These are phyloP conservation scores for Eumeta japonica DNA, from an alignment of 1,140 invertebrate genomes.

Conservation along the genomic window DNA sequence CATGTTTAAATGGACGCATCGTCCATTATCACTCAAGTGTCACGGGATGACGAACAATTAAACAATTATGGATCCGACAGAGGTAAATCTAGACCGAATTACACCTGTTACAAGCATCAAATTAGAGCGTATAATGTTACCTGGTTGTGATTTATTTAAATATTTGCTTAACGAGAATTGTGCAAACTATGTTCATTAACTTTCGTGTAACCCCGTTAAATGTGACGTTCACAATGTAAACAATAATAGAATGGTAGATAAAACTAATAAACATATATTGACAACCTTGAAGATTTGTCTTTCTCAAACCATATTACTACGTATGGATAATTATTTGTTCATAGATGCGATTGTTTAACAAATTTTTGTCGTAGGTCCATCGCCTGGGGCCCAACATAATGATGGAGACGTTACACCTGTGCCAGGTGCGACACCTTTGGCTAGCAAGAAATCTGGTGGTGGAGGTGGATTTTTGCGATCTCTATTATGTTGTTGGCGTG, in stretches of 20 bases:
- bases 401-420: conserved; percentile 53
- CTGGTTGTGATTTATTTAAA: conserved; percentile 27
- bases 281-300: conserved; percentile 52
- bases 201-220: too few species aligned
- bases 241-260: too few species aligned
- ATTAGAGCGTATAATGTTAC: conserved; percentile 55
- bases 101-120: conserved; percentile 58
- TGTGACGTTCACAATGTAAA: conserved; percentile 54
- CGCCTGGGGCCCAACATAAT: conserved; percentile 43
- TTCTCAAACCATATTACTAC: conserved; percentile 20
- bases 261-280: too few species aligned
- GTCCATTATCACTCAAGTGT: conserved; percentile 97
- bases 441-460: conserved; percentile 45
- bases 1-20: conserved; percentile 87
- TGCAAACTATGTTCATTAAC: too few species aligned
- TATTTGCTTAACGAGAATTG: conserved; percentile 26
- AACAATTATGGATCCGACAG: conserved; percentile 87
- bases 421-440: conserved; percentile 39
- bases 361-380: conserved; percentile 38
- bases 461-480: conserved; percentile 76
- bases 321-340: conserved; percentile 11
- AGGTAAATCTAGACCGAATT: conserved; percentile 71
- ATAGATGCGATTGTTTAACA: conserved; percentile 16
- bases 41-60: conserved; percentile 92
- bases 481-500: conserved; percentile 83